Percentiles rank a stretch among this genome's conserved stretches.
phyloP scores from a whole-genome alignment of 2,888 invertebrate species.

The Amblyteles armatorius region DNA sequence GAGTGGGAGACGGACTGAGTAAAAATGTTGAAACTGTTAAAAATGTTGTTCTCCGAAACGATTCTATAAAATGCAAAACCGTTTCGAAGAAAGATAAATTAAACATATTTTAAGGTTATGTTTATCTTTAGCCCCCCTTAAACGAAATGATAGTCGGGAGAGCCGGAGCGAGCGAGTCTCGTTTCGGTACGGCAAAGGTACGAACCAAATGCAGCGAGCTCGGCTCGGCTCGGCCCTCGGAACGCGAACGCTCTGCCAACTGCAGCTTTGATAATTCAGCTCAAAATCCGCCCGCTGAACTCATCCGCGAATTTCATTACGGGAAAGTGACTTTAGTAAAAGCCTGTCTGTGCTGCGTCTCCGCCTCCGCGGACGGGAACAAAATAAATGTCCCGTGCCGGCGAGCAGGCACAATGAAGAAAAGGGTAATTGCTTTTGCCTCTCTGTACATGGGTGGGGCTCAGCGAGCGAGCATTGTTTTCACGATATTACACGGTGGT shows the following conservation, averaged over 20 bases:
- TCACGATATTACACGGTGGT: constrained; percentile 28
- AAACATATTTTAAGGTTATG: too few species aligned
- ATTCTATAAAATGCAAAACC: too few species aligned
- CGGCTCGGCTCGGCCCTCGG: too few species aligned
- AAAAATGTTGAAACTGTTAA: too few species aligned
- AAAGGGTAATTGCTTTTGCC: constrained; percentile 54
- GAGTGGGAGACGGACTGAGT: too few species aligned
- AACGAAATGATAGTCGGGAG: constrained; percentile 62
- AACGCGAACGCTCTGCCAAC: background rate
- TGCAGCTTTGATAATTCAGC: background rate
- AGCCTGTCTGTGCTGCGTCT: constrained; percentile 10
- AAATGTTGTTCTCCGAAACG: too few species aligned
- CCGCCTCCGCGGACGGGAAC: background rate
- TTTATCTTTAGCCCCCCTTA: constrained; percentile 18
- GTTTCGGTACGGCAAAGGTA: background rate
- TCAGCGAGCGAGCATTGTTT: constrained; percentile 38
- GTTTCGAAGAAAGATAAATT: too few species aligned
- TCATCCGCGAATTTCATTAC: background rate
- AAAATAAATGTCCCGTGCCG: constrained; percentile 36
- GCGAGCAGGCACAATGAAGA: constrained; percentile 34
- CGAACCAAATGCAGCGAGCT: background rate
- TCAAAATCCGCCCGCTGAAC: background rate
- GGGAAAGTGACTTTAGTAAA: background rate
- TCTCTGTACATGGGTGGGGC: constrained; percentile 40
- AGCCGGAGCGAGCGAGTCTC: constrained; percentile 19